Conservation (phyloP, 2,113 vertebrate species). For the Trachemys scripta region DNA sequence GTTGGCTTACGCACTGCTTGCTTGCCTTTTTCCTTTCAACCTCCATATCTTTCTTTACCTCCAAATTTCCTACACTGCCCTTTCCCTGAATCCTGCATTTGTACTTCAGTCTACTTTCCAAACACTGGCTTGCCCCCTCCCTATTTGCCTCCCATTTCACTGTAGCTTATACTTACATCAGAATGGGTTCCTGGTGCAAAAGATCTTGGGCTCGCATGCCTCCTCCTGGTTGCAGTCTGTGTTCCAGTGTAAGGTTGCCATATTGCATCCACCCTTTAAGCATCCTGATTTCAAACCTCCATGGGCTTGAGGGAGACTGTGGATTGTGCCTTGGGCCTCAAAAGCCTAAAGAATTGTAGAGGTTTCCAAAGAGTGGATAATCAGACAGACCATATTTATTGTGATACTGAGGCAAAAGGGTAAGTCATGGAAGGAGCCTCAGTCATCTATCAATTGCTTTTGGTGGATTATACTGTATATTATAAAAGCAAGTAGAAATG, state of each 20-base stretch:
- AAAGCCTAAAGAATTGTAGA: background rate
- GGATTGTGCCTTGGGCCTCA: background rate
- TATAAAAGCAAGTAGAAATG: background rate
- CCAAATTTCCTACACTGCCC: background rate
- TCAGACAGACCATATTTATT: rapidly evolving
- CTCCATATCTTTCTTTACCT: background rate
- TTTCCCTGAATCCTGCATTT: background rate
- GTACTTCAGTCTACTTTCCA: background rate
- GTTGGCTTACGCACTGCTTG: background rate
- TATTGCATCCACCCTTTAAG: background rate
- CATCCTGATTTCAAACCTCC: background rate
- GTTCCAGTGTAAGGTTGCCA: background rate
- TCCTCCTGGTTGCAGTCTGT: background rate
- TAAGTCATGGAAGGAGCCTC: background rate
- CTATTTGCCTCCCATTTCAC: background rate
- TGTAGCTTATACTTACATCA: background rate
- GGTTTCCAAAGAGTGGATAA: background rate
- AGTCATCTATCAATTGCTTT: background rate
- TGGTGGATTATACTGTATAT: background rate
- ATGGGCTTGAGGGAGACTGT: background rate
- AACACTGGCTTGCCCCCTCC: background rate
- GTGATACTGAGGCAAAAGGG: background rate
- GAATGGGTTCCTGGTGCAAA: background rate
- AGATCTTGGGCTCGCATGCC: background rate
- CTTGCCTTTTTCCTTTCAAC: background rate